Percentiles rank a stretch among this genome's conserved stretches.
These are phyloP conservation scores for Herpailurus yagouaroundi DNA, from an alignment of 2,113 vertebrate genomes.

Conservation along the genomic window DNA sequence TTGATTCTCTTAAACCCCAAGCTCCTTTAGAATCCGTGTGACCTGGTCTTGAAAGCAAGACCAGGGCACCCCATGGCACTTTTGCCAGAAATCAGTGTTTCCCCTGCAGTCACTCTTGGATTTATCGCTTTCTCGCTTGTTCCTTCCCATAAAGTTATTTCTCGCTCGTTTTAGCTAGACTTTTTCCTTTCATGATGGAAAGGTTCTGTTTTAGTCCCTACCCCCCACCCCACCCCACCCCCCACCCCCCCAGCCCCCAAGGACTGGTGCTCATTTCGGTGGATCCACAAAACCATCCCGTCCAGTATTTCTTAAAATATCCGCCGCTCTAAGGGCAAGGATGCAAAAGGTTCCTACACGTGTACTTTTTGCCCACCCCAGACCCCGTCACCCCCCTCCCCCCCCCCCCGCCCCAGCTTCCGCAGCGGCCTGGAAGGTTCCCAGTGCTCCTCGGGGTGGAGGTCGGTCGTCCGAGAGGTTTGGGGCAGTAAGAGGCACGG, in stretches of 20 bases:
- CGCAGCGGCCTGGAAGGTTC: neutral
- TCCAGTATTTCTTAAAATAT: neutral
- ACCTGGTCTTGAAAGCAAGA: slow-evolving; percentile 35
- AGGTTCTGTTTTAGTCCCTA: neutral
- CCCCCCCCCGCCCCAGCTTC: neutral
- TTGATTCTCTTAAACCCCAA: neutral
- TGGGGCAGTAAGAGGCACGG: neutral
- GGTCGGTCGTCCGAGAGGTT: neutral
- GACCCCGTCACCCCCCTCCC: neutral
- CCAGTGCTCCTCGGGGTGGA: neutral
- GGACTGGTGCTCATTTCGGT: neutral
- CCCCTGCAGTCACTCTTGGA: slow-evolving; percentile 48
- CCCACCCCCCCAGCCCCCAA: neutral
- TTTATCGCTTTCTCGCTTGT: slow-evolving; percentile 63
- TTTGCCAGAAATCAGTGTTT: slow-evolving; percentile 24
- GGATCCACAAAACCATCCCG: neutral
- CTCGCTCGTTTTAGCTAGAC: slow-evolving; percentile 28
- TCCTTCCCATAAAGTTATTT: slow-evolving; percentile 73
- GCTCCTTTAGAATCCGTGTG: slow-evolving; percentile 10
- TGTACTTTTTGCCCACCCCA: neutral
- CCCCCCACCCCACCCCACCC: neutral
- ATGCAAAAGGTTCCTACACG: neutral
- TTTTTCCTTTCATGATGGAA: slow-evolving; percentile 46
- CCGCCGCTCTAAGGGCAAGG: neutral
- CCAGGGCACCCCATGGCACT: slow-evolving; percentile 8